Evolutionary conservation across 2,797 vertebrate species (phyloP), one percentile per base, ranked within the genome.

Genomic region (Odontamblyopus lacepedii): DNA sequence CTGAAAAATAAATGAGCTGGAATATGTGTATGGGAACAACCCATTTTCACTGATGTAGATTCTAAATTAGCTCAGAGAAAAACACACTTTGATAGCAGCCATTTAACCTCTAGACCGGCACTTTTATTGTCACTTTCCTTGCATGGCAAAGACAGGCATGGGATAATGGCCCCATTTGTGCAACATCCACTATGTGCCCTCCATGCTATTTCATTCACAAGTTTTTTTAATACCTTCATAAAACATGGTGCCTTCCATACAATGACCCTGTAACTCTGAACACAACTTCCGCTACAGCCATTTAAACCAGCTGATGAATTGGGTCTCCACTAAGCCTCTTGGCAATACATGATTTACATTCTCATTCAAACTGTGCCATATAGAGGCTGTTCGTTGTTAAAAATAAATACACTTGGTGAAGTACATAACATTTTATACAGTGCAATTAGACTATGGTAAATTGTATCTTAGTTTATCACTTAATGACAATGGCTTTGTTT

Each of bases 1-100:
- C 83, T 92, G 82, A 93, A 93, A 92, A 88, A 93, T 93, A 81
- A 89, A 92, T 88, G 81, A 89, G 81, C 79, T 44, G 27, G 80
- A 88, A 85, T 87, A 71, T 78, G 76, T 88, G 83, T 86, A 86
- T 82, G 73, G 79, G 77, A 91, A 75, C 67, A 73, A 85, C 72
- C 76, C 63, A 77, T 87, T 88, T 44, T 85, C 76, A 88, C 63
- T 2, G 78, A 79, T 75, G 80, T 78, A 82, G 74, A 79, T 78
- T 77, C 71, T 79, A 80, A 89, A 87, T 88, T 82, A 90, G 80
- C 69, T 67, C 59, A 66, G 59, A 19, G 57, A 84, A 86, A 32
- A 86, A 60, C 48, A 72, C 71, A 66, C 16, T 83, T 81, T 74
- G 71, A 71, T 67, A 35, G 64, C 55, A 56, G 68, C 69, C 72